Conservation (phyloP, 2,113 vertebrate species). For the Coryphaenoides rupestris region DNA sequence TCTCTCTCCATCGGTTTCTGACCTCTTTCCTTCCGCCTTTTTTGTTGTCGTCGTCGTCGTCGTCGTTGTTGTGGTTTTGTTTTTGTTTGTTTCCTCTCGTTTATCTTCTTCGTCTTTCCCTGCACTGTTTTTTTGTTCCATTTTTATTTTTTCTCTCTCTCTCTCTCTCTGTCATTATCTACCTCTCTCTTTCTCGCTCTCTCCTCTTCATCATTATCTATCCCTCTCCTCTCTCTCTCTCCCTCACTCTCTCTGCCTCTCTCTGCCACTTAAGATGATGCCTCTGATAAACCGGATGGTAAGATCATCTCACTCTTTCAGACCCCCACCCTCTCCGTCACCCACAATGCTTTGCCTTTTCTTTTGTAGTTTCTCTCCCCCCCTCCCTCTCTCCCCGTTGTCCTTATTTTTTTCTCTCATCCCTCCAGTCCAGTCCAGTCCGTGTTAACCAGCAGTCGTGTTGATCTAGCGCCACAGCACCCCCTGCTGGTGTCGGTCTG, state of each 20-base stretch:
- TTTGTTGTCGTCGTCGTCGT: conserved; percentile 61
- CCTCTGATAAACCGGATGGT: conserved; percentile 98
- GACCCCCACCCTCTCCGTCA: conserved; percentile 12
- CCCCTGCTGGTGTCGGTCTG: conserved; percentile 52
- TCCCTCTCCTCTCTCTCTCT: conserved; percentile 66
- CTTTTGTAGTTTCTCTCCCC: neutral
- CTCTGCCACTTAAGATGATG: conserved; percentile 91
- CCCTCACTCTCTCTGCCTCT: conserved; percentile 64
- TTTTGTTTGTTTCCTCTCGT: conserved; percentile 64
- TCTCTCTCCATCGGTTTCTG: conserved; percentile 6
- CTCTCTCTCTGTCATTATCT: conserved; percentile 18
- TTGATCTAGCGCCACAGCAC: conserved; percentile 40
- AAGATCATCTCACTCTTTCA: conserved; percentile 77
- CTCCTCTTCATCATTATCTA: conserved; percentile 17
- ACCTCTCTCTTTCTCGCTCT: conserved; percentile 68
- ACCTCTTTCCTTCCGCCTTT: conserved; percentile 21
- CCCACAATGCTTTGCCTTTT: conserved; percentile 13
- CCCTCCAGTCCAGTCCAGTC: conserved; percentile 34
- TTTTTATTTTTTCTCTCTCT: conserved; percentile 59
- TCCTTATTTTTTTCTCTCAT: conserved; percentile 26
- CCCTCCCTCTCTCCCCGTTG: conserved; percentile 12
- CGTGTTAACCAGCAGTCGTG: conserved; percentile 17
- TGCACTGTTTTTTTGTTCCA: conserved; percentile 68
- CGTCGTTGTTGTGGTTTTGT: conserved; percentile 68
- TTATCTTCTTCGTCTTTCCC: conserved; percentile 53